phyloP scores from a whole-genome alignment of 2,113 vertebrate genomes.

The Halichoeres trimaculatus region DNA sequence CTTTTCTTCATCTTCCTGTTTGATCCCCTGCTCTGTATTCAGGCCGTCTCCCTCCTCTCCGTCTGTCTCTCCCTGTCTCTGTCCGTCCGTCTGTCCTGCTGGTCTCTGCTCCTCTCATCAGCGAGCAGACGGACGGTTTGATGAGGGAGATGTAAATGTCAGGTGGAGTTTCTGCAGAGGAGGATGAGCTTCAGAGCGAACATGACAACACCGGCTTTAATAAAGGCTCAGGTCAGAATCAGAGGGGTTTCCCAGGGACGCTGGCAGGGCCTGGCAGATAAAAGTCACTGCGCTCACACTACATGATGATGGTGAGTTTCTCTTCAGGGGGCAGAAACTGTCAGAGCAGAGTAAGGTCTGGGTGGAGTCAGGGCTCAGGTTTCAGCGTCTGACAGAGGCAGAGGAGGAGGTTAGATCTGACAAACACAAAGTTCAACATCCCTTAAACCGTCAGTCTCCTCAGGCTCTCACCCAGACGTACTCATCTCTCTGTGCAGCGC shows the following conservation, averaged over 20 bases:
- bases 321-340: no score
- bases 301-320: not conserved
- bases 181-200: constrained; percentile 44
- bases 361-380: no score
- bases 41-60: not conserved
- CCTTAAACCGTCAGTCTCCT: constrained; percentile 21
- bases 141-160: constrained; percentile 70
- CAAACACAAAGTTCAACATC: constrained; percentile 11
- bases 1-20: constrained; percentile 52
- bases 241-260: constrained; percentile 40
- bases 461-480: constrained; percentile 4
- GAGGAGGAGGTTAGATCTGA: constrained; percentile 1
- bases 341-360: no score
- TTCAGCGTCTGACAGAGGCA: not conserved
- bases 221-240: constrained; percentile 50
- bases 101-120: constrained; percentile 35
- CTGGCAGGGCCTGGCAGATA: constrained; percentile 1
- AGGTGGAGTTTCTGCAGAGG: constrained; percentile 44
- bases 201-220: constrained; percentile 48
- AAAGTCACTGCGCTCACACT: no score
- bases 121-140: constrained; percentile 51
- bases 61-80: constrained; percentile 2
- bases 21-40: constrained; percentile 66
- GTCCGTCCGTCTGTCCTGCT: no score
- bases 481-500: not conserved